phyloP scores from a whole-genome alignment of 1,140 invertebrate species.

The Orchesella cincta region DNA sequence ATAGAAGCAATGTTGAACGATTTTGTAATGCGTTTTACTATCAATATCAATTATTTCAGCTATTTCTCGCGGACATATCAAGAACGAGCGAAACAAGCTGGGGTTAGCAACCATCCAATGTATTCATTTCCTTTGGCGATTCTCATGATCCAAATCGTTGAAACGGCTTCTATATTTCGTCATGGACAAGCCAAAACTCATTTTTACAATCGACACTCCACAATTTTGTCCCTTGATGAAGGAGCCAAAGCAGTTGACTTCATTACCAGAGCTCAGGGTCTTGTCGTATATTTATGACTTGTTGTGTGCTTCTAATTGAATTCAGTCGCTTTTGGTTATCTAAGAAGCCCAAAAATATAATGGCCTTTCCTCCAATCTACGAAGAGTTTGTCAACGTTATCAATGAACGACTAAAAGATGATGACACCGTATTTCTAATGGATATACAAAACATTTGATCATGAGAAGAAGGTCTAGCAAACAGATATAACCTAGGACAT shows the following conservation, averaged over 20 bases:
- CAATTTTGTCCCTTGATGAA: slow-evolving; percentile 34
- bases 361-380: slow-evolving; percentile 36
- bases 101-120: slow-evolving; percentile 83
- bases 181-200: slow-evolving; percentile 84
- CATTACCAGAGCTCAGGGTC: slow-evolving; percentile 21
- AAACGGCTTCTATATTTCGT: slow-evolving; percentile 78
- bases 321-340: slow-evolving; percentile 41
- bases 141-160: slow-evolving; percentile 88
- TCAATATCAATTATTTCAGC: slow-evolving; percentile 30
- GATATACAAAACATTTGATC: slow-evolving; percentile 9
- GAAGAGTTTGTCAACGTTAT: slow-evolving; percentile 9
- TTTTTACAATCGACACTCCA: slow-evolving; percentile 72
- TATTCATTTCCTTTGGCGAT: slow-evolving; percentile 71
- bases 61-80: slow-evolving; percentile 78
- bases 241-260: slow-evolving; percentile 23
- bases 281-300: slow-evolving; percentile 37
- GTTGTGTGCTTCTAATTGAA: slow-evolving; percentile 32
- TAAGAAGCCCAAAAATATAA: slow-evolving; percentile 37
- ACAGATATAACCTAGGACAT: too few species aligned
- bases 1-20: background rate
- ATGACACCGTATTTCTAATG: background rate
- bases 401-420: background rate
- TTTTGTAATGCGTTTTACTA: too few species aligned
- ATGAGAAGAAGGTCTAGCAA: too few species aligned
- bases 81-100: slow-evolving; percentile 75